These are phyloP conservation scores for Rhynchotus rufescens DNA, from an alignment of 2,797 vertebrate species.

Conservation along the genomic window DNA sequence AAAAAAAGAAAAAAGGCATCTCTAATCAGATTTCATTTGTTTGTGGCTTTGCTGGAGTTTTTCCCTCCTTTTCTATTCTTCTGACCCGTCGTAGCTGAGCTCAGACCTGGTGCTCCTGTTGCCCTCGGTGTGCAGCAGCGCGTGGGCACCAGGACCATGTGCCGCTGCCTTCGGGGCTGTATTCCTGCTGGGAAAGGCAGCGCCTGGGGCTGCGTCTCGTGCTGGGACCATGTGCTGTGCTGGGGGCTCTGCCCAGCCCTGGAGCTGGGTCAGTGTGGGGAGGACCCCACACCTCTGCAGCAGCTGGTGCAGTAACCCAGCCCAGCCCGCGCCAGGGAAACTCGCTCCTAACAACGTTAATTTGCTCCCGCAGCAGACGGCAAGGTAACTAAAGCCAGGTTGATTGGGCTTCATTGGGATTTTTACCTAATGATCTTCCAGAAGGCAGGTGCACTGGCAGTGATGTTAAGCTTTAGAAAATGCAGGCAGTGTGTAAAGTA, in stretches of 20 bases:
- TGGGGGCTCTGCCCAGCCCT: constrained; percentile 41
- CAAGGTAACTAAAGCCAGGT: constrained; percentile 81
- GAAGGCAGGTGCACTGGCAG: constrained; percentile 80
- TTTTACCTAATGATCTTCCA: constrained; percentile 80
- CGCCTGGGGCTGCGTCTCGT: constrained; percentile 79
- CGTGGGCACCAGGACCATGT: not conserved
- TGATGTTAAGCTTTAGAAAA: constrained; percentile 70
- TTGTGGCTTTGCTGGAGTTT: not conserved
- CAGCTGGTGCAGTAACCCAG: constrained; percentile 79
- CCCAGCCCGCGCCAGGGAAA: constrained; percentile 73
- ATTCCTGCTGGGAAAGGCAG: constrained; percentile 85
- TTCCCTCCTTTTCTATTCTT: not conserved
- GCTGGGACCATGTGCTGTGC: not conserved
- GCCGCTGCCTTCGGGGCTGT: constrained; percentile 49
- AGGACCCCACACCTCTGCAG: constrained; percentile 68
- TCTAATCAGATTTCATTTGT: constrained; percentile 39
- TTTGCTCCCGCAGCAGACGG: constrained; percentile 81
- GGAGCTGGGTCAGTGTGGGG: constrained; percentile 62
- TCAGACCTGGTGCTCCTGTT: not conserved
- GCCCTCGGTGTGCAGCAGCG: not conserved
- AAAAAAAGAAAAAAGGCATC: not conserved
- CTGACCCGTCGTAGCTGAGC: not conserved
- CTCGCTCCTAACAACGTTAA: constrained; percentile 72
- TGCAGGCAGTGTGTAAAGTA: constrained; percentile 65
- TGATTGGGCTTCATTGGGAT: constrained; percentile 72